Evolutionary conservation across 2,113 vertebrate genomes (phyloP), one percentile per base, ranked within the genome.

Genomic region (Oceanodroma tethys): DNA sequence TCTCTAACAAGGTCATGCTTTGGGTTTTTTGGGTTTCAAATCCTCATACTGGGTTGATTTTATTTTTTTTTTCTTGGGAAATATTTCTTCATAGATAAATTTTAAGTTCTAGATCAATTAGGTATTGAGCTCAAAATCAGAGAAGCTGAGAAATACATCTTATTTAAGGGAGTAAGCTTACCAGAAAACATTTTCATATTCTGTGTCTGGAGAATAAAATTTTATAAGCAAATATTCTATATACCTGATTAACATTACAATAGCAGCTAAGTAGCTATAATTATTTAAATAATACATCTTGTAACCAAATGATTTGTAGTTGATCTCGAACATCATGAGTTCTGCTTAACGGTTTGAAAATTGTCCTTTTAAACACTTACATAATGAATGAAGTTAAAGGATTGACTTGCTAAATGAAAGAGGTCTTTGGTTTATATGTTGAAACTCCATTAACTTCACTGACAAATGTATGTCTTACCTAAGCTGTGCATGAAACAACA

Each of bases 191-290:
- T 65, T 85, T 86, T 56, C 25, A 21, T 85, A 70, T 95, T 95
- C 70, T 87, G 29, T 82, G 23, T 86, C 40, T 66, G 88, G 26
- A 82, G 84, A 95, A 94, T 72, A 88, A 96, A 95, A 88, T 50
- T 78, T 86, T 92, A 56, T 70, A 95, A 81, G 30, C 48, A 94
- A 81, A 92, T 94, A 62, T 93, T 95, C 82, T 95, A 13, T 82
- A 40, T 78, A 75, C 22, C 76, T 47, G 87, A 73, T 81, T 94
- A 83, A 59, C 42, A 88, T 96, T 74, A 93, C 50, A 95, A 63
- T 71, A 84, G 84, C 60, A 86, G 50, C 67, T 88, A 68, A 83
- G 75, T 79, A 82, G 45, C 92, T 96, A 30, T 45, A 81, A 38
- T 74, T 96, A 58, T 86, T 91, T 79, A 67, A 86, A 72, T 78